These are phyloP conservation scores for Rynchops niger DNA, from an alignment of 2,113 vertebrate species.

Conservation along the genomic window DNA sequence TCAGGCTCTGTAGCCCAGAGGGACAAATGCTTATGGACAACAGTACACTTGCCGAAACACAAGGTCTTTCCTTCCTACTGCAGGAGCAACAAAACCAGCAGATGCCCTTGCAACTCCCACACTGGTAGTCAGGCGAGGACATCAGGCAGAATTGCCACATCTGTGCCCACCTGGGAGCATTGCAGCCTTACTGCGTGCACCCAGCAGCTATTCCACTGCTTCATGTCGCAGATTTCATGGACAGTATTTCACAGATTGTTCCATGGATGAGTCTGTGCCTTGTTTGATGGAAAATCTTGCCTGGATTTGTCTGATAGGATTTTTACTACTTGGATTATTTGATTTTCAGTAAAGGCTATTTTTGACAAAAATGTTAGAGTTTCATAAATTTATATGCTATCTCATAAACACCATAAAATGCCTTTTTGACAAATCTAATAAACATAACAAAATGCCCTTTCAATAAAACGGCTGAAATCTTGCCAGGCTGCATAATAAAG, in stretches of 20 bases:
- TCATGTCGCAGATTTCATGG: background rate
- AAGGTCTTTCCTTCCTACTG: background rate
- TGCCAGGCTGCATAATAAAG: slow-evolving; percentile 3
- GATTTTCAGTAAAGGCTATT: slow-evolving; percentile 57
- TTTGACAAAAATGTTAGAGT: slow-evolving; percentile 43
- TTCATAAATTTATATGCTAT: slow-evolving; percentile 35
- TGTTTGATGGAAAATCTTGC: slow-evolving; percentile 23
- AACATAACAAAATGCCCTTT: slow-evolving; percentile 52
- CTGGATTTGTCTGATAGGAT: background rate
- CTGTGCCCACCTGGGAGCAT: background rate
- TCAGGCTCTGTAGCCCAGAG: background rate
- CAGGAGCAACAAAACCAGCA: background rate
- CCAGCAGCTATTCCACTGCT: background rate
- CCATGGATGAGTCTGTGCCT: background rate
- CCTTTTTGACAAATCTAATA: slow-evolving; percentile 50
- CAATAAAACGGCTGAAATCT: slow-evolving; percentile 15
- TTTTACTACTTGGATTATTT: slow-evolving; percentile 44
- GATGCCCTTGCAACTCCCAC: background rate
- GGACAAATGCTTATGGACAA: background rate
- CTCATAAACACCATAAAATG: slow-evolving; percentile 53
- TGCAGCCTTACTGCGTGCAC: background rate
- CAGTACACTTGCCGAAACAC: background rate
- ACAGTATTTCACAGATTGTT: background rate
- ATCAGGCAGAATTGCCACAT: background rate
- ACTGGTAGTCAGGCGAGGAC: background rate